Base-by-base conservation (phyloP, 2,797 vertebrate genomes). In the Amphiprion clarkii region DNA sequence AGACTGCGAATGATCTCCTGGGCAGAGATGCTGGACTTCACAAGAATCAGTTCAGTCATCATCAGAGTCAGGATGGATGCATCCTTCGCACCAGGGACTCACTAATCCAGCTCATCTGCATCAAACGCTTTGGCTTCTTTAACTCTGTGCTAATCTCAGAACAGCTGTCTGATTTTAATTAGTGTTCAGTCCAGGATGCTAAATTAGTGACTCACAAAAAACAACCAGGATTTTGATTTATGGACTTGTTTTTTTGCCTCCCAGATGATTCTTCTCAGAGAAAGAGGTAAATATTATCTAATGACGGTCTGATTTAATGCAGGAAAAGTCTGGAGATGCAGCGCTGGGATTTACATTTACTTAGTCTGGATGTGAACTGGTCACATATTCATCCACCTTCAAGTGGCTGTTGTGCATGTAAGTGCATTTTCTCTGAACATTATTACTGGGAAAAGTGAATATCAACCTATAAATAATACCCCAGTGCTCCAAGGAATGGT, bases 111-210 rank as follows among this genome's bases (percentile, higher is more conserved):
- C 69, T 16, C 13, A 3, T 52, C 49, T 31, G 19, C 27, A 49
- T 54, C 17, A 8, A 48, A 25, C 3, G 1, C 62, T 4, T 52
- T 9, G 2, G 1, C 52, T n/a, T 49, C 46, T 10, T 9, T 21
- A 49, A 8, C 17, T 48, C 13, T 31, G 56, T 52, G 36, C 46
- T 72, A 31, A 71, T 68, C 63, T 63, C 42, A 53, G 46, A 49
- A 19, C 46, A 49, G 46, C 46, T 49, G 46, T n/a, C 46, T 49
- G 46, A 8, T 49, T 19, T 49, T 49, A 49, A 49, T 49, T 21
- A 49, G 46, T 19, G 46, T 49, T 49, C 19, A 49, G 46, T 10
- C 46, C 46, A n/a, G 19, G 46, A 49, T 10, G 2, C 46, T 49
- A n/a, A n/a, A 21, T 3, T 49, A 10, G 19, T 8, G 7, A 49